These are phyloP conservation scores for Dendrophyllia cribrosa DNA, from an alignment of 64 coral and sea anemone genomes.

Conservation along the genomic window DNA sequence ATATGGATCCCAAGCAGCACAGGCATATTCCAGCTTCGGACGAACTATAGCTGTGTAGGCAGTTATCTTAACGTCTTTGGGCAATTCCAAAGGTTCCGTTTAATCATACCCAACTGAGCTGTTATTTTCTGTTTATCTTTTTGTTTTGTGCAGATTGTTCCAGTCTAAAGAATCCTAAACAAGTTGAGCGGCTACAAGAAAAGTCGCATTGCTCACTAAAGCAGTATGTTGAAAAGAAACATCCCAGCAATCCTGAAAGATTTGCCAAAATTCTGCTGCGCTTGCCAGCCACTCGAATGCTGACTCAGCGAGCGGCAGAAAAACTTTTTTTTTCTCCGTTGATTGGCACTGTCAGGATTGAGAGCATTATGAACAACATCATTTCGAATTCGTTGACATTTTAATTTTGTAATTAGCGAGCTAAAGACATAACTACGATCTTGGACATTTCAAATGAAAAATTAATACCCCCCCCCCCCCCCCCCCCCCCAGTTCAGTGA, in stretches of 20 bases:
- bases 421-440: no score
- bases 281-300: slow-evolving; percentile 61
- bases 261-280: slow-evolving; percentile 88
- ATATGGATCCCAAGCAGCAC: no score
- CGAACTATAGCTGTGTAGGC: no score
- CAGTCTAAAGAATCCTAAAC: slow-evolving; percentile 63
- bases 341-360: slow-evolving; percentile 83
- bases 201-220: slow-evolving; percentile 81
- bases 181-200: slow-evolving; percentile 83
- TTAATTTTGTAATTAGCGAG: background rate
- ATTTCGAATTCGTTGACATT: slow-evolving; percentile 73
- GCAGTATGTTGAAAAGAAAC: slow-evolving; percentile 71
- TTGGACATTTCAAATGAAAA: no score
- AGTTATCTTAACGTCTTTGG: no score
- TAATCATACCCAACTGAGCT: no score
- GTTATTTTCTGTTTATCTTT: no score
- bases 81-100: no score
- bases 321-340: slow-evolving; percentile 88
- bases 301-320: slow-evolving; percentile 66
- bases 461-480: no score
- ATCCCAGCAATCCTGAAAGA: slow-evolving; percentile 67
- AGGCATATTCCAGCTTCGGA: no score
- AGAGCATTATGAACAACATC: slow-evolving; percentile 92
- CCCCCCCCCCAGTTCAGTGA: no score
- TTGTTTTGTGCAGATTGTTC: slow-evolving; percentile 2